phyloP scores from a whole-genome alignment of 2,113 vertebrate genomes.

The Nesogale talazaci region DNA sequence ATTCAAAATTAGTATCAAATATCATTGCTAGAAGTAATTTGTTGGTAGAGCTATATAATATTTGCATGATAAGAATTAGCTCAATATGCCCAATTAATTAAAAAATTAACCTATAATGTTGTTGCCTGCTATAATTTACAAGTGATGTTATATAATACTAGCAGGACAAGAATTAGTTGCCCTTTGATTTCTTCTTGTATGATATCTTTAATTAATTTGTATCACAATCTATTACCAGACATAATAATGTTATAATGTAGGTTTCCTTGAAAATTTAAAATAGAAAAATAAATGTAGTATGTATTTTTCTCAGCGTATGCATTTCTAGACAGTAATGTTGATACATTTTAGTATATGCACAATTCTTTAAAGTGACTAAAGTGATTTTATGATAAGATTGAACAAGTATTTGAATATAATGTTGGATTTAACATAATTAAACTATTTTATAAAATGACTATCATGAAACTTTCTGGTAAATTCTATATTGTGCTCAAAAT shows the following conservation, averaged over 20 bases:
- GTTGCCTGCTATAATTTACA: neutral
- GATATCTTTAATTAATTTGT: neutral
- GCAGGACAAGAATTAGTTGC: neutral
- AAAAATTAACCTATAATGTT: constrained; percentile 28
- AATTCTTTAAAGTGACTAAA: neutral
- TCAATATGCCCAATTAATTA: neutral
- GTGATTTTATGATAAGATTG: neutral
- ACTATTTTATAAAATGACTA: neutral
- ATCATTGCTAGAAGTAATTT: neutral
- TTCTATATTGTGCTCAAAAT: neutral
- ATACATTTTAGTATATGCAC: neutral
- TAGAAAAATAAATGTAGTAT: neutral
- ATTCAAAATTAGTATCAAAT: constrained; percentile 15
- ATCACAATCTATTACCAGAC: neutral
- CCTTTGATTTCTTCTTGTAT: too few species aligned
- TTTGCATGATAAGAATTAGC: too few species aligned
- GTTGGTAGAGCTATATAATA: neutral
- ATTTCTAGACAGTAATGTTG: neutral
- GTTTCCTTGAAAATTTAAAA: neutral
- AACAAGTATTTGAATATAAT: neutral
- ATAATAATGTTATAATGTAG: neutral
- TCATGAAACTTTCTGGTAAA: neutral
- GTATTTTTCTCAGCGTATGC: neutral
- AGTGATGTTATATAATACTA: neutral
- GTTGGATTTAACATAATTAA: neutral